Conservation (phyloP, 2,888 invertebrate species). For the Eudemis profundana region DNA sequence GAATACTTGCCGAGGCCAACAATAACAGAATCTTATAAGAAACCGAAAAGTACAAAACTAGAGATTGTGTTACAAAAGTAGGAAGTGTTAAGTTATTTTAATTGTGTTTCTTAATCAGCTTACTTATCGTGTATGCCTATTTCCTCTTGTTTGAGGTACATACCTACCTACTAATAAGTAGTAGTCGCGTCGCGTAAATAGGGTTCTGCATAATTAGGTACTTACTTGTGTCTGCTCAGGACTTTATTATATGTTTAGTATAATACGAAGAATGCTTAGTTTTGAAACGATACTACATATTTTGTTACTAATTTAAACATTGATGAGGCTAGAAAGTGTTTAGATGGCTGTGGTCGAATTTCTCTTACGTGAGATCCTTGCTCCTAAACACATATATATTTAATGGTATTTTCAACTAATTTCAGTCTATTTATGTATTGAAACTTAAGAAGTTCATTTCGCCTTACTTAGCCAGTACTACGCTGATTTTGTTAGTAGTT, state of each 20-base stretch:
- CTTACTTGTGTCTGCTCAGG: slow-evolving; percentile 18
- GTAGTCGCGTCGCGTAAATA: background rate
- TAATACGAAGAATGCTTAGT: no score
- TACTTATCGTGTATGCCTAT: no score
- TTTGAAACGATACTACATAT: no score
- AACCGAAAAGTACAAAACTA: slow-evolving; percentile 74
- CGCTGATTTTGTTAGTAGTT: slow-evolving; percentile 43
- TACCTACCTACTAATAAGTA: background rate
- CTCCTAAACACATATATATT: background rate
- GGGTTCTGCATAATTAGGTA: no score
- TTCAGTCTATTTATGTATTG: slow-evolving; percentile 9
- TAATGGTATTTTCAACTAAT: slow-evolving; percentile 1
- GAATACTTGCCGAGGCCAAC: slow-evolving; percentile 54
- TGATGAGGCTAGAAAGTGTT: slow-evolving; percentile 45
- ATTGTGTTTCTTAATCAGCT: slow-evolving; percentile 1
- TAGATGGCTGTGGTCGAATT: slow-evolving; percentile 34
- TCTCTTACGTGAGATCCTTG: background rate
- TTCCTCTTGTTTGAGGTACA: background rate
- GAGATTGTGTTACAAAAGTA: slow-evolving; percentile 40
- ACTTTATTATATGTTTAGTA: slow-evolving; percentile 30
- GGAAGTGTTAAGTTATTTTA: slow-evolving; percentile 24
- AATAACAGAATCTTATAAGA: slow-evolving; percentile 48
- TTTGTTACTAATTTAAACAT: slow-evolving; percentile 14
- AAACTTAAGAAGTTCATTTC: slow-evolving; percentile 3
- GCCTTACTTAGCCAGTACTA: slow-evolving; percentile 46